Base-by-base conservation (phyloP, 1,140 invertebrate genomes). In the Pantala flavescens region DNA sequence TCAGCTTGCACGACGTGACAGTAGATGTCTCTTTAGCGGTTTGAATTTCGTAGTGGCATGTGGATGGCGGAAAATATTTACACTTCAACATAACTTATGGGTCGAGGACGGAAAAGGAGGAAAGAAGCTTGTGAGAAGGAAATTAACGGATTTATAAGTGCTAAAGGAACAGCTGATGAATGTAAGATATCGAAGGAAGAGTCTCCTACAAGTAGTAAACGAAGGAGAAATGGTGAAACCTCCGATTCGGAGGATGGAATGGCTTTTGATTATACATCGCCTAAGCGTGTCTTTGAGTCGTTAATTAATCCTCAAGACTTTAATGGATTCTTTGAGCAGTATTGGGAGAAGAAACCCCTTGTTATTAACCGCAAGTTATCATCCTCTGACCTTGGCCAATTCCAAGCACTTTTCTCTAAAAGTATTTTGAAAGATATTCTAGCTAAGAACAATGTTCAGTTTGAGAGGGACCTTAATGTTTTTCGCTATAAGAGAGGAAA, bases 311-410 rank as follows among this genome's bases (percentile, higher is more conserved):
- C 75, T 10, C 42, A 28, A 11, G 55, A 43, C 16, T 75, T 72
- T 7, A 70, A 72, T 19, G 43, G 76, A 14, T 78, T 78, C 49
- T 84, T 84, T 74, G 77, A 79, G 36, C 43, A 75, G 9, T 78
- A 77, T 63, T 87, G 84, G 84, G 85, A 87, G 76, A 83, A 83
- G 76, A 83, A 84, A 74, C 84, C 85, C 21, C 76, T 87, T 49
- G 74, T 83, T 23, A 79, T 87, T 0, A 81, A 81, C 75, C 79
- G 85, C 21, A 71, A 74, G 14, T 80, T 83, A 42, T 73, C 42
- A 19, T 63, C 72, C 80, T 83, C 74, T 80, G 81, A 73, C 72
- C 76, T 14, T 16, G 16, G 14, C 2, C 16, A 63, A 63, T 7
- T 63, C n/a, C 14, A 63, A 63, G 5, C 49, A 63, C 49, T 63